phyloP scores from a whole-genome alignment of 2,113 vertebrate genomes.

The Psephotus haematonotus region DNA sequence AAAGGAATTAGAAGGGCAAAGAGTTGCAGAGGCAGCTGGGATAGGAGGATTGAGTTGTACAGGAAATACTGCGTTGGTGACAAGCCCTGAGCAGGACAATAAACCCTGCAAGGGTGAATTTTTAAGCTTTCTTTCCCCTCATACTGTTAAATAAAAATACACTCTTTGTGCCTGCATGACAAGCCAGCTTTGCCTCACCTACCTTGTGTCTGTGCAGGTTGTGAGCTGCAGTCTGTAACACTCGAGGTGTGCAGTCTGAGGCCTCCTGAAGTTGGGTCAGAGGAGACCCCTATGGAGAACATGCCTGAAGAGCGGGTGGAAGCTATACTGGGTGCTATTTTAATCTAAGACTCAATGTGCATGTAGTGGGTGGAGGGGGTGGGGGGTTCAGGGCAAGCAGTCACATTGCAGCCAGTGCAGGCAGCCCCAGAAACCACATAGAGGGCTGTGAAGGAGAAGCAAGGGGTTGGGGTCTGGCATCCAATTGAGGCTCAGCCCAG shows the following conservation, averaged over 20 bases:
- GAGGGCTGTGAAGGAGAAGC: not conserved
- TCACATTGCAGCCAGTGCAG: no score
- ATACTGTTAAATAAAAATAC: not conserved
- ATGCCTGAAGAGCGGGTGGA: not conserved
- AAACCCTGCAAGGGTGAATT: not conserved
- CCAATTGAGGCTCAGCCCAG: no score
- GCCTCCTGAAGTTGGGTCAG: not conserved
- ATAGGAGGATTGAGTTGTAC: not conserved
- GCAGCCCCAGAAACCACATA: not conserved
- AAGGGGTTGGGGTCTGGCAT: fast-evolving
- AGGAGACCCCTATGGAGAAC: not conserved
- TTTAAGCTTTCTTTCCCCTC: no score
- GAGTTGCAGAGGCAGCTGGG: not conserved
- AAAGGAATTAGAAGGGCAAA: not conserved
- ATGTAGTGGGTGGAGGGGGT: not conserved
- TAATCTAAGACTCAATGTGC: no score
- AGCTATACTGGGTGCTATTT: not conserved
- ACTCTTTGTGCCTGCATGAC: not conserved
- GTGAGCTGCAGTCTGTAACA: not conserved
- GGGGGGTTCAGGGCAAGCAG: no score
- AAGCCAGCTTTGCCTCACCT: not conserved
- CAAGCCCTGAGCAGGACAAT: not conserved
- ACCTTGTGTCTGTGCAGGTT: fast-evolving
- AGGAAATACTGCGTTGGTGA: not conserved
- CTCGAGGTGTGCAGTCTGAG: not conserved